These are phyloP conservation scores for Haliclona indistincta DNA, from an alignment of 37 sponge, comb jelly and placozoan genomes.

Conservation along the genomic window DNA sequence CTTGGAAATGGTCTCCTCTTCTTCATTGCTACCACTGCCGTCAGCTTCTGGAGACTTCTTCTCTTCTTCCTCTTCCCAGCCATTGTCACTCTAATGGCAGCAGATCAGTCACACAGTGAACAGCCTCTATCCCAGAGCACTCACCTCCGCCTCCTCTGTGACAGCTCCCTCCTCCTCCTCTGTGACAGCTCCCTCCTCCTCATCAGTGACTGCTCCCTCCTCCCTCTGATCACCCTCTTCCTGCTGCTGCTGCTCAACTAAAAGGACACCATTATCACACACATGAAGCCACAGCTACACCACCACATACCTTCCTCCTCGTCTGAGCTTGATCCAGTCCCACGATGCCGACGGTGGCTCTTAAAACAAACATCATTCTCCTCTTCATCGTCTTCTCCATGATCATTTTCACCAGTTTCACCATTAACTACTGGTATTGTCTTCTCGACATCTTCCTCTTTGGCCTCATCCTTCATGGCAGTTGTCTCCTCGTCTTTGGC, in stretches of 20 bases:
- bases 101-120: too few relatives aligned
- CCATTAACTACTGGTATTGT: not conserved
- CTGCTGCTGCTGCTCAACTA: not conserved
- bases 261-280: not conserved
- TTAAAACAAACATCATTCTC: not conserved
- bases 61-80: conserved; percentile 2
- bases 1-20: not conserved
- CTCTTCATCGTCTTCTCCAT: not conserved
- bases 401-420: not conserved
- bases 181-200: not conserved
- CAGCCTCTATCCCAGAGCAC: not conserved
- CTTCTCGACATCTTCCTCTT: conserved; percentile 17
- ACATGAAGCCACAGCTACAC: not conserved
- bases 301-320: not conserved
- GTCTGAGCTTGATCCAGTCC: not conserved
- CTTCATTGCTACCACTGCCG: not conserved
- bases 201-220: not conserved
- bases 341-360: not conserved
- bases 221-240: not conserved
- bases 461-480: not conserved
- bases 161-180: conserved; percentile 12
- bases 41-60: not conserved
- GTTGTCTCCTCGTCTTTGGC: not conserved
- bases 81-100: not conserved
- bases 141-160: conserved; percentile 15